Conservation (phyloP, 30 jellyfish, hydroid and myxozoan species). For the Sanderia malayensis region DNA sequence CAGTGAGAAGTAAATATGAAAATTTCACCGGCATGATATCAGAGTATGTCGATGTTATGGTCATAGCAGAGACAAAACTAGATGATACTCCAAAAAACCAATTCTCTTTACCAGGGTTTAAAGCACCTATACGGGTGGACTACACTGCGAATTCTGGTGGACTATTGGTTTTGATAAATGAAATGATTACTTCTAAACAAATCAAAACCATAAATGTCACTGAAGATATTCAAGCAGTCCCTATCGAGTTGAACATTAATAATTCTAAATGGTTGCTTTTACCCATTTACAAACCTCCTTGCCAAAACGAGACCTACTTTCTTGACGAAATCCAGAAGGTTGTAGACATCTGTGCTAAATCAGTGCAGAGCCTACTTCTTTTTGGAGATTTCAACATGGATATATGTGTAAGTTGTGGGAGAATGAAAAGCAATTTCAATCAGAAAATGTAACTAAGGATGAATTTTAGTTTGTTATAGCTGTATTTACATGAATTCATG, state of each 20-base stretch:
- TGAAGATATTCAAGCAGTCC: constrained; percentile 6
- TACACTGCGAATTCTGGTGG: constrained; percentile 5
- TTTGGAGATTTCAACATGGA: constrained; percentile 35
- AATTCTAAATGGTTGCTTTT: constrained; percentile 19
- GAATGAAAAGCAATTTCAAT: too few species aligned
- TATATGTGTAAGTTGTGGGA: too few species aligned
- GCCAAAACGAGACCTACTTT: constrained; percentile 4
- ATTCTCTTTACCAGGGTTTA: constrained; percentile 17
- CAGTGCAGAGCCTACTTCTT: background rate
- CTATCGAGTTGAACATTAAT: constrained; percentile 19
- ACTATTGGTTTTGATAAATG: constrained; percentile 7
- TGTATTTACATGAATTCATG: too few species aligned
- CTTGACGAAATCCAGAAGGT: constrained; percentile 7
- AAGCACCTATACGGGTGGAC: constrained; percentile 13
- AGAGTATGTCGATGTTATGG: constrained; percentile 16
- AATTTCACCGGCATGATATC: background rate
- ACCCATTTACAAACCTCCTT: constrained; percentile 22
- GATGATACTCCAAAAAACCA: background rate
- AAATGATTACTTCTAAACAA: constrained; percentile 6
- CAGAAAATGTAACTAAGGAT: too few species aligned
- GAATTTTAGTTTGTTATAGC: too few species aligned
- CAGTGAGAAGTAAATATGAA: background rate
- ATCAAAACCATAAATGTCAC: background rate
- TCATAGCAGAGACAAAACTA: constrained; percentile 22
- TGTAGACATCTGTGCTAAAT: background rate